Evolutionary conservation across 1,140 invertebrate species (phyloP).

Genomic region (Oryzaephilus surinamensis): DNA sequence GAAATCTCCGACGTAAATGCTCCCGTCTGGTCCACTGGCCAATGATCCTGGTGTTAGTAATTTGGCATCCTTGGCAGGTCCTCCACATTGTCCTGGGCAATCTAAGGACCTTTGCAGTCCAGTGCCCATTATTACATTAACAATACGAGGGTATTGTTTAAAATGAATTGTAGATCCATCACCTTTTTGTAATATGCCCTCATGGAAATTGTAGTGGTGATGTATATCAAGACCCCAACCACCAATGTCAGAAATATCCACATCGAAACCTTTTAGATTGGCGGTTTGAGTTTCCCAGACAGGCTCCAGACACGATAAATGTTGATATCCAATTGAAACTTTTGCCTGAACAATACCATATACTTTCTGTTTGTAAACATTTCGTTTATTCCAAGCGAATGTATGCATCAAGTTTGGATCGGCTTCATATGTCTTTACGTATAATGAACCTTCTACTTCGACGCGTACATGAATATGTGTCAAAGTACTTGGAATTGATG

Average conservation of each 20-base stretch:
- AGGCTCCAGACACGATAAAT: constrained; percentile 70
- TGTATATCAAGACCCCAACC: constrained; percentile 97
- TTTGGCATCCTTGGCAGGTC: constrained; percentile 72
- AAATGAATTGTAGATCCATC: constrained; percentile 89
- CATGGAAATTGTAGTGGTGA: constrained; percentile 96
- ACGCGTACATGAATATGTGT: constrained; percentile 81
- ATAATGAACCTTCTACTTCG: constrained; percentile 53
- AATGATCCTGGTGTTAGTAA: constrained; percentile 87
- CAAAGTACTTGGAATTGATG: constrained; percentile 65
- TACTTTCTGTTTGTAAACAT: constrained; percentile 94
- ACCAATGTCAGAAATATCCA: constrained; percentile 92
- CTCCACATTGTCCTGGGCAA: constrained; percentile 73
- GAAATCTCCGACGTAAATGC: constrained; percentile 93
- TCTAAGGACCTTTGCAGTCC: constrained; percentile 70
- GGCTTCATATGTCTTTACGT: constrained; percentile 88
- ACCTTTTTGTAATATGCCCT: constrained; percentile 93
- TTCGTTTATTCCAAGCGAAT: constrained; percentile 94
- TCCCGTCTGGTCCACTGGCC: constrained; percentile 89
- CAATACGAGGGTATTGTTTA: constrained; percentile 81
- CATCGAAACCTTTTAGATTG: constrained; percentile 90
- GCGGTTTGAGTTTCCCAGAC: constrained; percentile 93
- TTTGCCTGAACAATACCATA: constrained; percentile 80
- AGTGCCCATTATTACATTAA: constrained; percentile 88
- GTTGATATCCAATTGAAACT: constrained; percentile 90
- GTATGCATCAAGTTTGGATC: constrained; percentile 90